Percentiles rank a stretch among this genome's conserved stretches.
Conservation (phyloP, 2,888 invertebrate species). For the Incurvaria masculella region DNA sequence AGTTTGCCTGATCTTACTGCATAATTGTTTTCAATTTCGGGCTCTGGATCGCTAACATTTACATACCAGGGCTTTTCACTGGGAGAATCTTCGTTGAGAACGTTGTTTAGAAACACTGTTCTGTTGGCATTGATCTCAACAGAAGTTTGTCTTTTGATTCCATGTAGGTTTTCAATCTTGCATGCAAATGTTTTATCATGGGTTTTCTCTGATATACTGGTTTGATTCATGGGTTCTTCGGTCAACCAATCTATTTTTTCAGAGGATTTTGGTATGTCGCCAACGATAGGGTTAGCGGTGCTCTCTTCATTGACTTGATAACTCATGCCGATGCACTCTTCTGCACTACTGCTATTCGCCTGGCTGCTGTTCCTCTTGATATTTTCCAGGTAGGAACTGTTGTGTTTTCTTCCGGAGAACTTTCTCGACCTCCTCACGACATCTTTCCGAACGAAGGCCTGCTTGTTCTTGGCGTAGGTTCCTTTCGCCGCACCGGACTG, state of each 20-base stretch:
- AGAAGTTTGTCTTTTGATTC: constrained; percentile 49
- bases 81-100: constrained; percentile 32
- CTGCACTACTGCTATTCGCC: constrained; percentile 43
- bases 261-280: constrained; percentile 55
- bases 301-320: constrained; percentile 54
- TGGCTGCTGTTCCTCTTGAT: constrained; percentile 33
- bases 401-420: constrained; percentile 47
- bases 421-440: constrained; percentile 50
- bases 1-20: constrained; percentile 25
- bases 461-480: constrained; percentile 58
- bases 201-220: constrained; percentile 33
- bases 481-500: constrained; percentile 40
- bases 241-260: constrained; percentile 55
- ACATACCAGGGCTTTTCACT: constrained; percentile 52
- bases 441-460: constrained; percentile 49
- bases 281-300: constrained; percentile 52
- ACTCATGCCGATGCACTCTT: constrained; percentile 46
- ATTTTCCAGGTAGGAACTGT: constrained; percentile 34
- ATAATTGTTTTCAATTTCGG: constrained; percentile 30
- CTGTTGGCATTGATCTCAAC: constrained; percentile 49
- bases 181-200: constrained; percentile 48
- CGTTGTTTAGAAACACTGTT: constrained; percentile 42
- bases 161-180: constrained; percentile 57
- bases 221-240: constrained; percentile 38
- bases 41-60: constrained; percentile 51